A percentile compares a stretch with the other conserved stretches of the same genome.
Evolutionary conservation across 2,888 invertebrate species (phyloP).

Genomic region (Himalopsyche tibetana): DNA sequence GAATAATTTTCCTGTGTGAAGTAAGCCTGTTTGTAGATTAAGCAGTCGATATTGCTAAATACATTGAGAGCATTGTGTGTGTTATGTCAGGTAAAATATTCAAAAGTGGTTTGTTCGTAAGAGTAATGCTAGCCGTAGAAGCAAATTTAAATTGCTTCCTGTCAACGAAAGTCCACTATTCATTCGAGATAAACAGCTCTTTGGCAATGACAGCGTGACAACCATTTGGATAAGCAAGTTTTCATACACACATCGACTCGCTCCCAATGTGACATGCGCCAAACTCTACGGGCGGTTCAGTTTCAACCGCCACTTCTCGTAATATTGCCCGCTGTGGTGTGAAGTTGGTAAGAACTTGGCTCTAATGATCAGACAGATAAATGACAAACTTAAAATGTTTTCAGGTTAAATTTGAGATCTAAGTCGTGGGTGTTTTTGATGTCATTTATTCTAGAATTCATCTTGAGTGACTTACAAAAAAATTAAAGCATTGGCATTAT

Average conservation of each 20-base stretch:
- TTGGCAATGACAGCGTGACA: constrained; percentile 22
- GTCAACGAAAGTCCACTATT: constrained; percentile 47
- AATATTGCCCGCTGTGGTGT: too few species aligned
- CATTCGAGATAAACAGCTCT: constrained; percentile 44
- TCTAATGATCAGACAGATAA: too few species aligned
- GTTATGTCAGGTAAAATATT: constrained; percentile 1
- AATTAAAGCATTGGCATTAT: too few species aligned
- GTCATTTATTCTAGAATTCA: too few species aligned
- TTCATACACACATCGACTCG: constrained; percentile 39
- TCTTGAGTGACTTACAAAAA: too few species aligned
- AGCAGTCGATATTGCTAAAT: too few species aligned
- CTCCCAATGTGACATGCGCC: constrained; percentile 38
- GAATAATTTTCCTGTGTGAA: too few species aligned
- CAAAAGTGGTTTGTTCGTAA: constrained; percentile 3
- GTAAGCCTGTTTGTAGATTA: too few species aligned
- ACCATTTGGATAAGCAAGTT: constrained; percentile 33
- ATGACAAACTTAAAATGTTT: too few species aligned
- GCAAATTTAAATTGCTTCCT: constrained; percentile 55
- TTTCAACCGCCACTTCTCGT: neutral
- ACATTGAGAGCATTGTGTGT: neutral
- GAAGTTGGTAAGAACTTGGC: too few species aligned
- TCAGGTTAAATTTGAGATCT: too few species aligned
- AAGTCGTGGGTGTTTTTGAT: too few species aligned
- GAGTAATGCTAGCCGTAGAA: constrained; percentile 48
- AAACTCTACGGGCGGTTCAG: neutral